These are phyloP conservation scores for Sinosuthora webbiana DNA, from an alignment of 2,113 vertebrate genomes.

Conservation along the genomic window DNA sequence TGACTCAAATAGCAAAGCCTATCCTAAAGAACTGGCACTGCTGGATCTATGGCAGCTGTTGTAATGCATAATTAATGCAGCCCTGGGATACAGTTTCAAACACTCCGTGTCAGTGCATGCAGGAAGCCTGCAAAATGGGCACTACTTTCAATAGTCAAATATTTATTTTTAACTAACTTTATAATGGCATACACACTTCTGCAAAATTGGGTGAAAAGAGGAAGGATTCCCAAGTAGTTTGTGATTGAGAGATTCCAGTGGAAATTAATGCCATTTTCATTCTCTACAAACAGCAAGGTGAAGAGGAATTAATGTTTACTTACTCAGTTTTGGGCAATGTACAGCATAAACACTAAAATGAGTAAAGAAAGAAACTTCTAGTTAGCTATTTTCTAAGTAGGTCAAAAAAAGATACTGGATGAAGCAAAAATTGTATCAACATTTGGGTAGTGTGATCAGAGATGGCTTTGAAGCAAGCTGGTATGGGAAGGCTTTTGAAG, in stretches of 20 bases:
- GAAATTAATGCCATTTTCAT: background rate
- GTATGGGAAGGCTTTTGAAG: background rate
- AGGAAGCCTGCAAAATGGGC: background rate
- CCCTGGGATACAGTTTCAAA: background rate
- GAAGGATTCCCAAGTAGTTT: background rate
- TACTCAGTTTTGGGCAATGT: background rate
- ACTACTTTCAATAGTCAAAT: background rate
- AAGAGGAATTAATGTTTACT: background rate
- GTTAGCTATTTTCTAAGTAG: background rate
- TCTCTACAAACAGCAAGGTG: background rate
- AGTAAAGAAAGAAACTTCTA: background rate
- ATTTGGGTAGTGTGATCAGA: background rate
- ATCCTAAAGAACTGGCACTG: background rate
- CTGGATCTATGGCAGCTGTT: constrained; percentile 38
- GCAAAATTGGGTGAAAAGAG: background rate
- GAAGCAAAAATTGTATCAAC: fast-evolving
- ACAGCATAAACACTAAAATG: background rate
- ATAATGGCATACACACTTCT: background rate
- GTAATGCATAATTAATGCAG: constrained; percentile 49
- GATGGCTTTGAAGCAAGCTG: background rate
- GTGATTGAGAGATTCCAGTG: background rate
- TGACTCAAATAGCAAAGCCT: background rate
- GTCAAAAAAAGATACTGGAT: background rate
- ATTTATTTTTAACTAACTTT: background rate
- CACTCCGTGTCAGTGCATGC: background rate